These are phyloP conservation scores for Magallana ariakensis DNA, from an alignment of 1,140 invertebrate species.

Conservation along the genomic window DNA sequence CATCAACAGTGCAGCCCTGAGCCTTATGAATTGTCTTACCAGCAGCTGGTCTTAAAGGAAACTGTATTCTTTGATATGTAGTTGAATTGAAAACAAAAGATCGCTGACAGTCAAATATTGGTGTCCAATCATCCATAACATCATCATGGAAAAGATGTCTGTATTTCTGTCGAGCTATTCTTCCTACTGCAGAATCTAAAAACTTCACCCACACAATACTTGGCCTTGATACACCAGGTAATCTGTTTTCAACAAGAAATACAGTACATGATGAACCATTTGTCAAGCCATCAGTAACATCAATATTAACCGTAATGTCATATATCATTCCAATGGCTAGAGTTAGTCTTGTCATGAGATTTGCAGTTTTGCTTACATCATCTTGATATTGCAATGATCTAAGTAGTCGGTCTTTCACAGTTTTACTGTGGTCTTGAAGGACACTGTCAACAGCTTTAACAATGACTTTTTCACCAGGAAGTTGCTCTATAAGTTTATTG, in stretches of 20 bases:
- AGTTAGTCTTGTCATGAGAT: neutral
- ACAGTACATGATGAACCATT: constrained; percentile 40
- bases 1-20: constrained; percentile 45
- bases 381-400: neutral
- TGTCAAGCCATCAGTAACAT: constrained; percentile 46
- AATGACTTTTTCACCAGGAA: neutral
- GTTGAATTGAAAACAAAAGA: constrained; percentile 30
- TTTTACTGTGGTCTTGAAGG: neutral
- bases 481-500: neutral
- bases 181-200: constrained; percentile 21
- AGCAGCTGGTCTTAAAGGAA: constrained; percentile 44
- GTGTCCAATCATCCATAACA: constrained; percentile 32
- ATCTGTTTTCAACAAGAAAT: constrained; percentile 2
- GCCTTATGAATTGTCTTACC: constrained; percentile 43
- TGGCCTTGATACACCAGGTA: constrained; percentile 24
- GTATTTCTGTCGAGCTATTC: constrained; percentile 31
- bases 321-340: constrained; percentile 40
- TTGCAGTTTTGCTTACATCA: constrained; percentile 12
- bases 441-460: neutral
- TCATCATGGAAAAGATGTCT: constrained; percentile 31
- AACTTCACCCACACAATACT: constrained; percentile 42
- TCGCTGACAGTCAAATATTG: constrained; percentile 38
- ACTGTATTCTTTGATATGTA: constrained; percentile 41
- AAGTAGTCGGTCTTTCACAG: neutral
- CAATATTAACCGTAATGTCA: constrained; percentile 41